Percentiles rank a stretch among this genome's conserved stretches.
Evolutionary conservation across 2,113 vertebrate genomes (phyloP).

Genomic region (Bombycilla garrulus): DNA sequence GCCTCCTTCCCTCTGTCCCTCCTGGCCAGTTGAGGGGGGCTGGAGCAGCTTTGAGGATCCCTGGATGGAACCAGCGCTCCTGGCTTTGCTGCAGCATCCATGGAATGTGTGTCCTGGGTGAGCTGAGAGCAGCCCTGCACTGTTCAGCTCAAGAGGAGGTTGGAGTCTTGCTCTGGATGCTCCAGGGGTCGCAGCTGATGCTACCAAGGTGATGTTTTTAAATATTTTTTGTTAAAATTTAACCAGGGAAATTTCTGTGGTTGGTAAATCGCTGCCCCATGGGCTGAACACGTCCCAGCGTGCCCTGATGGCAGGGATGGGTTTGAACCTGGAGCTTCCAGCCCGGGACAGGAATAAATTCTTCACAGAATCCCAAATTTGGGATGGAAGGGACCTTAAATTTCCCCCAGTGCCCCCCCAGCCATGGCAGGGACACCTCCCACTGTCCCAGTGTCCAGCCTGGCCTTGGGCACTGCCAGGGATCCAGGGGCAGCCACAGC

Average conservation of each 20-base stretch:
- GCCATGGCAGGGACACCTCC: not conserved
- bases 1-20: not conserved
- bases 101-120: fast-evolving
- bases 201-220: not conserved
- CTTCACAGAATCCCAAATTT: not conserved
- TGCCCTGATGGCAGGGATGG: not conserved
- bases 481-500: not conserved
- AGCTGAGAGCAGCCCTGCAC: fast-evolving
- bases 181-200: not conserved
- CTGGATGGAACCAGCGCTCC: fast-evolving
- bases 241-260: not conserved
- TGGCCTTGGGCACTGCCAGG: not conserved
- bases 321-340: not conserved
- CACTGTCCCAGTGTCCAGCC: not conserved
- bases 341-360: fast-evolving
- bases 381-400: fast-evolving
- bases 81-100: fast-evolving
- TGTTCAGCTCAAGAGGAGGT: fast-evolving
- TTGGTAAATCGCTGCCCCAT: fast-evolving
- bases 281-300: fast-evolving
- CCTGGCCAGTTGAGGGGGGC: not conserved
- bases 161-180: not conserved
- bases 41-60: not conserved
- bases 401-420: fast-evolving
- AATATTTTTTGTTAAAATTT: not conserved